These are phyloP conservation scores for Cotesia chilonis DNA, from an alignment of 1,140 invertebrate genomes.

Conservation along the genomic window DNA sequence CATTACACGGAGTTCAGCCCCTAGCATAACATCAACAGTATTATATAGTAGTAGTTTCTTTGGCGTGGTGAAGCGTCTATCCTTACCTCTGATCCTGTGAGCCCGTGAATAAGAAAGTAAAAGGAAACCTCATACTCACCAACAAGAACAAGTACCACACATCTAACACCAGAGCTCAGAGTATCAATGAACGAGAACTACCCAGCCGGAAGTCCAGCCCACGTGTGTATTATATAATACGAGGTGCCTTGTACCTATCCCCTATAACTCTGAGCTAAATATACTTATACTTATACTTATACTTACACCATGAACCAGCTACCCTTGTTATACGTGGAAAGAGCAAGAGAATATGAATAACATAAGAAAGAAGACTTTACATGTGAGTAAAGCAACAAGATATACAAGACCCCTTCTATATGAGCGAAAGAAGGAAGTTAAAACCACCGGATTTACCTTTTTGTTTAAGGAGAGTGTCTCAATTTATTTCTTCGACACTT, in stretches of 20 bases:
- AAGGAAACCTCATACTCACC: slow-evolving; percentile 4
- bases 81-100: too few species aligned
- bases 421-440: neutral
- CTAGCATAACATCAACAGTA: neutral
- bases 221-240: slow-evolving; percentile 5
- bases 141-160: neutral
- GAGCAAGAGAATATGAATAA: slow-evolving; percentile 10
- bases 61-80: too few species aligned
- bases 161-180: neutral
- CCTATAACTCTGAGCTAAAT: too few species aligned
- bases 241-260: too few species aligned
- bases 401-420: neutral
- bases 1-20: neutral
- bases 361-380: slow-evolving; percentile 11
- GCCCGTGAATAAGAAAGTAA: neutral
- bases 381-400: slow-evolving; percentile 22
- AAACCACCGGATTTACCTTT: neutral
- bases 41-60: too few species aligned
- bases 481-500: neutral
- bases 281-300: too few species aligned
- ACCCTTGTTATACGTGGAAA: slow-evolving; percentile 36
- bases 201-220: slow-evolving; percentile 35
- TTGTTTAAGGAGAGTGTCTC: neutral
- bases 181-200: slow-evolving; percentile 32
- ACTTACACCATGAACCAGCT: neutral